Evolutionary conservation across 2,797 vertebrate species (phyloP).

Genomic region (Petrocephalus schoutedeni): DNA sequence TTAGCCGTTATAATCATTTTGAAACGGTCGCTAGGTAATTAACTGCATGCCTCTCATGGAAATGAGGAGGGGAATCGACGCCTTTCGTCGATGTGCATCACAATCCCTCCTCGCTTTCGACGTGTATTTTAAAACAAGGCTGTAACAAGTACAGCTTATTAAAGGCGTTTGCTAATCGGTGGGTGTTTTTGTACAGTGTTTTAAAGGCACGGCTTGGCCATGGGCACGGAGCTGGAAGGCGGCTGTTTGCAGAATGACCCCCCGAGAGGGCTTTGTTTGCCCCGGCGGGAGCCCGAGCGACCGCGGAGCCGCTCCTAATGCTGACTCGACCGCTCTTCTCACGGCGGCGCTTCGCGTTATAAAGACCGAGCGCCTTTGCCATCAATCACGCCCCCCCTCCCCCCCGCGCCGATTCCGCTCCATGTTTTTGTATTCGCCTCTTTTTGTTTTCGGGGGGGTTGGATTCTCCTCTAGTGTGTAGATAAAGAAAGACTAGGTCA

Average conservation of each 20-base stretch:
- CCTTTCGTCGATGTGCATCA: not conserved
- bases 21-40: not conserved
- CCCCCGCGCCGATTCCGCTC: conserved; percentile 60
- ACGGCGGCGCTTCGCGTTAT: not conserved
- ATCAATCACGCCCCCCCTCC: not conserved
- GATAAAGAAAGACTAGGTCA: conserved; percentile 79
- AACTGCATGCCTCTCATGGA: not conserved
- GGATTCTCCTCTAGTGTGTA: conserved; percentile 71
- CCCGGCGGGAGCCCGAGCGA: not conserved
- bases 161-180: not conserved
- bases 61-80: not conserved
- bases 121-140: not conserved
- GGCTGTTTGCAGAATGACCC: not conserved
- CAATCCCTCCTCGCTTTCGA: not conserved
- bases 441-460: conserved; percentile 41
- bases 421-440: conserved; percentile 67
- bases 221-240: not conserved
- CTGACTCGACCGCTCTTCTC: not conserved
- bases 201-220: not conserved
- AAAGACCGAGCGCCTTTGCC: conserved; percentile 42
- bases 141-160: not conserved
- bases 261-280: not conserved
- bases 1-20: not conserved
- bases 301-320: not conserved
- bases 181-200: not conserved